Base-by-base conservation (phyloP, 2,888 invertebrate genomes). In the Hedychridium roseum region DNA sequence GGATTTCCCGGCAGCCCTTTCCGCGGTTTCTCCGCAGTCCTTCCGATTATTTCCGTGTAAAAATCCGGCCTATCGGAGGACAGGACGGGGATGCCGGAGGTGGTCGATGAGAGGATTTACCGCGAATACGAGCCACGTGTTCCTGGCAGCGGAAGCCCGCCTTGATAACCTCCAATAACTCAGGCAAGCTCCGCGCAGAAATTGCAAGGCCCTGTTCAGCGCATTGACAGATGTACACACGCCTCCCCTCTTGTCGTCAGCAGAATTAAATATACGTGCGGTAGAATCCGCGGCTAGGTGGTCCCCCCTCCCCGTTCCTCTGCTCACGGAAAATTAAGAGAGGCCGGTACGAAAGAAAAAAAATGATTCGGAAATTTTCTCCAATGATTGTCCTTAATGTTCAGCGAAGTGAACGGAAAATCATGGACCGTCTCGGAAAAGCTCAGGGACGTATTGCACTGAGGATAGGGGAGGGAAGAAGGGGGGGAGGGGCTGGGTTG, bases 141-240 rank as follows among this genome's bases (percentile, higher is more conserved):
- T 72, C 61, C 61, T 72, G 73, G 71, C 72, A 73, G 59, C 67
- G 60, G 55, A 61, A 60, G 57, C 68, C 59, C 64, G 58, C 58
- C 61, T 57, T 63, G 72, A 70, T 71, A 71, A 71, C 60, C 68
- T 63, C 68, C 68, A 71, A 74, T 73, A 74, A 72, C 64, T 71
- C 71, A 67, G 62, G 66, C 67, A 63, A 32, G 54, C 63, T 63
- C 48, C 57, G 43, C 39, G 48, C 32, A 40, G 30, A 60, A 62
- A 68, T 67, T 66, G 69, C 68, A 64, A 65, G 66, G 68, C 64
- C 60, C 52, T 57, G 63, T 45, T 30, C 50, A 50, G 56, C 60
- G 70, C 64, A 66, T 68, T 71, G 74, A 72, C 74, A 74, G 73
- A 74, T 74, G 74, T 71, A 71, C 57, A 65, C 69, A 73, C 74